Base-by-base conservation (phyloP, 1,140 invertebrate genomes). In the Pemphigus obesinymphae region DNA sequence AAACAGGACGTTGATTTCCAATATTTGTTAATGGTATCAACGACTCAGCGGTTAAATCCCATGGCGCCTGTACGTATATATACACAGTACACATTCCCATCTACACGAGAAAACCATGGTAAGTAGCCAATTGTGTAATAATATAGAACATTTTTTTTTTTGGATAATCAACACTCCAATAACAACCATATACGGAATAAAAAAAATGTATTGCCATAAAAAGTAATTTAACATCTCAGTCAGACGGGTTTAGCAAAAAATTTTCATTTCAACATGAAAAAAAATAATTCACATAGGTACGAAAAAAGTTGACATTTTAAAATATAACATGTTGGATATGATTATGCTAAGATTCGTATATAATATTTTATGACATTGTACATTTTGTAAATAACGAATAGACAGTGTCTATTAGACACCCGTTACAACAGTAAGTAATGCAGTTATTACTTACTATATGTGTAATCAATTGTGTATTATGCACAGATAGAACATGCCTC, bases 1-100 rank as follows among this genome's bases (percentile, higher is more conserved):
- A 45, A 70, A 70, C 68, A 3, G 68, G 40, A 70, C 68, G 68
- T 70, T 70, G 37, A 45, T 70, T 70, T 70, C 68, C 68, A 70
- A 45, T 29, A 40, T 45, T 70, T 29, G n/a, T 70, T 43, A 45
- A 45, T 45, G 40, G 68, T 45, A 70, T 70, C 37, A n/a, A 29
- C 13, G n/a, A 23, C 10, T 7, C 6, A n/a, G 17, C 23, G 23
- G 13, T 70, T 45, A 40, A 70, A 43, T 43, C 66, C 13, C 37
- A 43, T 70, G 37, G 66, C 37, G 66, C 66, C 37, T 43, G 37
- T 70, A 11, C 10, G 15, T 58, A 34, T 8, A 37, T 37, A 15
- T 61, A 40, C 34, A n/a, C 61, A 15, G 1, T 15, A 61, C 58
- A 15, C 26, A 26, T 29, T 2, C 29, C 15, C 29, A 26, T 61